These are phyloP conservation scores for Coracias cyanogaster DNA, from an alignment of 2,797 vertebrate genomes.

Conservation along the genomic window DNA sequence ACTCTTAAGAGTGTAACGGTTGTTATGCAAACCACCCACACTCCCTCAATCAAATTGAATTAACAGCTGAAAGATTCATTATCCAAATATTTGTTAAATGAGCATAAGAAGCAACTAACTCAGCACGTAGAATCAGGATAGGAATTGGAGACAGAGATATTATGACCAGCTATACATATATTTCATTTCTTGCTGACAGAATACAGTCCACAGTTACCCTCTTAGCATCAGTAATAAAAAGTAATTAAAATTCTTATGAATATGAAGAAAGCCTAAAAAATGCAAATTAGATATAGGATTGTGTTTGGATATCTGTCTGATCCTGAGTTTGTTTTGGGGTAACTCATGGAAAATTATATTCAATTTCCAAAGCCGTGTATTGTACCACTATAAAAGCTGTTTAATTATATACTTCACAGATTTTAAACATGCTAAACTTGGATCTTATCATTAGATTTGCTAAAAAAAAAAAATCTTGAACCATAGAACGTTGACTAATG, in stretches of 20 bases:
- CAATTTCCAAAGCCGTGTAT: background rate
- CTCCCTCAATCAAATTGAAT: background rate
- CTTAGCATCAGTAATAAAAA: background rate
- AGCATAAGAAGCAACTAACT: background rate
- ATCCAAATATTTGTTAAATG: background rate
- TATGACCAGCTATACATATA: background rate
- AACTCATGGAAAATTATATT: background rate
- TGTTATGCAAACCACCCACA: constrained; percentile 30
- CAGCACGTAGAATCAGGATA: background rate
- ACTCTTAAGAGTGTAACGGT: background rate
- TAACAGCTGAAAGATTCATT: constrained; percentile 7
- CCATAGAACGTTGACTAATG: background rate
- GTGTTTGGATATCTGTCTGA: background rate
- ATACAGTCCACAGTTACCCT: background rate
- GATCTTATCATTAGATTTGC: background rate
- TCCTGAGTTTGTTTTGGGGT: background rate
- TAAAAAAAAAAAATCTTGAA: background rate
- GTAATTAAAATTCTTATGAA: background rate
- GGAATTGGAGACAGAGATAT: background rate
- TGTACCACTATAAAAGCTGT: background rate
- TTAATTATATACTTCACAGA: background rate
- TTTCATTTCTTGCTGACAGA: background rate
- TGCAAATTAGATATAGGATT: background rate
- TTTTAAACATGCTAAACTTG: background rate
- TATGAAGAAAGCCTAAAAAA: background rate